phyloP scores from a whole-genome alignment of 2,888 invertebrate species.

The Latrodectus hesperus region DNA sequence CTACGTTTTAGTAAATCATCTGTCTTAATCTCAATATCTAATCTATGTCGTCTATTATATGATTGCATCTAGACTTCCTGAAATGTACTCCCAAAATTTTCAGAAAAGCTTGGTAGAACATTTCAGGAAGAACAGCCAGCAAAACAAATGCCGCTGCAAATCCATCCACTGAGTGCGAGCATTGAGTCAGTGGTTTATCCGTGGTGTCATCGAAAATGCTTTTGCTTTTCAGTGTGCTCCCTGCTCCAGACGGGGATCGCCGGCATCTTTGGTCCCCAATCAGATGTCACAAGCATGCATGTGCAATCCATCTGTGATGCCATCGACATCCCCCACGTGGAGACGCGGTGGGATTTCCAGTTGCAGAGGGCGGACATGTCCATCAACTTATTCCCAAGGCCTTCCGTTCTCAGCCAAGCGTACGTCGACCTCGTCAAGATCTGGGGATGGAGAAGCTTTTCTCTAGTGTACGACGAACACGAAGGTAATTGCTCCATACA shows the following conservation, averaged over 20 bases:
- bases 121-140: too few relatives aligned
- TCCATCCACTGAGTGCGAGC: too few relatives aligned
- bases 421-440: conserved; percentile 83
- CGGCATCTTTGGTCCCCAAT: conserved; percentile 89
- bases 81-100: too few relatives aligned
- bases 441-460: conserved; percentile 88
- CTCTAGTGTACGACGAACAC: conserved; percentile 89
- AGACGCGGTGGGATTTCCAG: conserved; percentile 87
- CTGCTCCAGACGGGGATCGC: conserved; percentile 85
- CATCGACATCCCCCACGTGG: conserved; percentile 90
- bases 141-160: too few relatives aligned
- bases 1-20: too few relatives aligned
- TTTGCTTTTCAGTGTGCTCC: conserved; percentile 83
- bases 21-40: too few relatives aligned
- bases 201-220: not conserved
- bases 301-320: conserved; percentile 89
- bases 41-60: too few relatives aligned
- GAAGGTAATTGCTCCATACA: conserved; percentile 78
- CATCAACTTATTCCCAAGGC: conserved; percentile 86
- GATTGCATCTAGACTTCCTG: too few relatives aligned
- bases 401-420: conserved; percentile 77
- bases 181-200: too few relatives aligned
- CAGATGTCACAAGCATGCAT: conserved; percentile 82
- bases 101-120: too few relatives aligned
- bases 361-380: conserved; percentile 86